phyloP scores from a whole-genome alignment of 2,888 invertebrate genomes.

The Lasius platythorax region DNA sequence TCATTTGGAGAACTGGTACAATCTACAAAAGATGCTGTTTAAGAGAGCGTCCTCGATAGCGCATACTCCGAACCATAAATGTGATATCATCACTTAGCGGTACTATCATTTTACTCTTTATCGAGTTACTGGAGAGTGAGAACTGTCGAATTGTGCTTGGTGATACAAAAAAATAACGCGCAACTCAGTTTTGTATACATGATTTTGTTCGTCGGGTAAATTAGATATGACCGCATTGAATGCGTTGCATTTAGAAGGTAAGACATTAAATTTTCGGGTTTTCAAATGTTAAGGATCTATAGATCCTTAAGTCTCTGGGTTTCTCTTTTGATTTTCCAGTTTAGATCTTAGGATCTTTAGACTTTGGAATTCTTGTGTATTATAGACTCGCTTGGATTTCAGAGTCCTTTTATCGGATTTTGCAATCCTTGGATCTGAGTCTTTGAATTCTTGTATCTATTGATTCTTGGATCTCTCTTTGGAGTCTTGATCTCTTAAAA shows the following conservation, averaged over 20 bases:
- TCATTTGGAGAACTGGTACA: constrained; percentile 94
- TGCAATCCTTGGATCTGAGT: neutral
- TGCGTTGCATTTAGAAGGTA: constrained; percentile 61
- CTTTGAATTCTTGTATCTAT: constrained; percentile 33
- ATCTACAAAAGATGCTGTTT: constrained; percentile 85
- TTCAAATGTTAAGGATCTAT: constrained; percentile 38
- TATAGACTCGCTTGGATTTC: neutral
- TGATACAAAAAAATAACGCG: constrained; percentile 69
- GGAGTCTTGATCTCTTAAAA: constrained; percentile 43
- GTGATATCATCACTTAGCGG: constrained; percentile 85
- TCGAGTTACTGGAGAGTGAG: constrained; percentile 70
- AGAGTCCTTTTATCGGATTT: neutral
- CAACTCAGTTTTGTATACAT: constrained; percentile 69
- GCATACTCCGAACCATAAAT: constrained; percentile 82
- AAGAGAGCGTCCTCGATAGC: constrained; percentile 66
- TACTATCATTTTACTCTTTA: constrained; percentile 80
- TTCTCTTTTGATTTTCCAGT: constrained; percentile 38
- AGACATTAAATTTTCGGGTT: constrained; percentile 41
- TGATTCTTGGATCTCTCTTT: constrained; percentile 44
- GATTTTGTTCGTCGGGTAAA: constrained; percentile 63
- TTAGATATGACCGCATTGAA: constrained; percentile 58
- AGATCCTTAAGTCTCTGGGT: constrained; percentile 39
- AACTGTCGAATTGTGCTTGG: constrained; percentile 70
- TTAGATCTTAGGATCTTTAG: constrained; percentile 42
- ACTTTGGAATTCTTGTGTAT: constrained; percentile 13